These are phyloP conservation scores for Aproaerema taeniolella DNA, from an alignment of 2,888 invertebrate genomes.

Conservation along the genomic window DNA sequence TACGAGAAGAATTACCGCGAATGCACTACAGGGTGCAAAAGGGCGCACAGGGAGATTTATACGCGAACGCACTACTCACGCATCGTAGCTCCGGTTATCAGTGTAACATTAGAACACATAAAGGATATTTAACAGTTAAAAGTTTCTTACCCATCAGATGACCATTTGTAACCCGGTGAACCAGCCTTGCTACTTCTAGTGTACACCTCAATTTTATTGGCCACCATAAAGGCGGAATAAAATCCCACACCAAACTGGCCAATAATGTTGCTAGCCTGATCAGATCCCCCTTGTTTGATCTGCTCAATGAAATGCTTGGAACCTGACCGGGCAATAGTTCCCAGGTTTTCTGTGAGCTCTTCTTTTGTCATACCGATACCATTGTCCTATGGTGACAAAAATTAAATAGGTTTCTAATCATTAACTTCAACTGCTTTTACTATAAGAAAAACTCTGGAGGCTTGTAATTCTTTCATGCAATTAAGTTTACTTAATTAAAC, in stretches of 20 bases:
- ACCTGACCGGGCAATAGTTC: slow-evolving; percentile 97
- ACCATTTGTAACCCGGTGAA: slow-evolving; percentile 89
- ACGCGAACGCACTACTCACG: too few relatives aligned
- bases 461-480: too few relatives aligned
- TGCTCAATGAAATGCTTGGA: slow-evolving; percentile 95
- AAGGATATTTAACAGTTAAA: too few relatives aligned
- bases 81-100: too few relatives aligned
- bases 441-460: too few relatives aligned
- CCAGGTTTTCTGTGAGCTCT: slow-evolving; percentile 92
- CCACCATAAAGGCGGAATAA: slow-evolving; percentile 98
- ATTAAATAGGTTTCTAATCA: not conserved
- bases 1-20: too few relatives aligned
- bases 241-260: slow-evolving; percentile 99
- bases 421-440: too few relatives aligned
- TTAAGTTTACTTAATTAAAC: too few relatives aligned
- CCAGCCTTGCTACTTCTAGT: slow-evolving; percentile 83
- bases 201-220: slow-evolving; percentile 94
- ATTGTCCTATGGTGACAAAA: slow-evolving; percentile 80
- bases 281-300: slow-evolving; percentile 81
- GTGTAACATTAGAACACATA: too few relatives aligned
- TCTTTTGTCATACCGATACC: slow-evolving; percentile 97
- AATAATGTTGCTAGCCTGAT: slow-evolving; percentile 86
- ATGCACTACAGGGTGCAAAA: too few relatives aligned
- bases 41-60: too few relatives aligned
- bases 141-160: slow-evolving; percentile 92